Conservation (phyloP, 2,797 vertebrate species). For the Alfaro cultratus region DNA sequence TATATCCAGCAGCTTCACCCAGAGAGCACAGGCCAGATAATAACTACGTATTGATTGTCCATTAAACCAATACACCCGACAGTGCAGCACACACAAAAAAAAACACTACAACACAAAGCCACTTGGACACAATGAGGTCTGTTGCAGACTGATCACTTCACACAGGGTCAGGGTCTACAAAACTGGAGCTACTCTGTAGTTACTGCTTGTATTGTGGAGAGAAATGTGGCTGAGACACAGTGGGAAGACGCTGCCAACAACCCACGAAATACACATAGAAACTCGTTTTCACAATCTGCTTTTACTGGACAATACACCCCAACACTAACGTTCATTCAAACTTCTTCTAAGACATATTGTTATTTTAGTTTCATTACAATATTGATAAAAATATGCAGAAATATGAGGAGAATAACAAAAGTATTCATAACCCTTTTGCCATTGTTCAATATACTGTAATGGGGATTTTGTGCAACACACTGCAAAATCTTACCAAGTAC, state of each 20-base stretch:
- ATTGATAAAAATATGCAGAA: too few species aligned
- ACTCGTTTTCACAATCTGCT: conserved; percentile 36
- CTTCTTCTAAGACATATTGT: background rate
- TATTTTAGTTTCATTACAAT: too few species aligned
- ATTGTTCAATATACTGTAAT: too few species aligned
- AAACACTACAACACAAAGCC: conserved; percentile 51
- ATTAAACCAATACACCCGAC: conserved; percentile 71
- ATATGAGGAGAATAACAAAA: too few species aligned
- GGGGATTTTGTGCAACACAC: too few species aligned
- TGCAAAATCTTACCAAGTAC: too few species aligned
- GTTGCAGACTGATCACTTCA: conserved; percentile 49
- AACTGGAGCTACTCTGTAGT: conserved; percentile 22
- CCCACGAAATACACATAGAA: conserved; percentile 52
- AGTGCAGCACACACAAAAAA: conserved; percentile 34
- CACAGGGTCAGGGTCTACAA: conserved; percentile 23
- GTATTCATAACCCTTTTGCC: too few species aligned
- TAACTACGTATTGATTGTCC: conserved; percentile 82
- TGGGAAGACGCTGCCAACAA: conserved; percentile 23
- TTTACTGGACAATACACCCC: background rate
- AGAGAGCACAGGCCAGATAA: conserved; percentile 71
- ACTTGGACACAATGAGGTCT: conserved; percentile 41
- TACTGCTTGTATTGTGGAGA: conserved; percentile 13
- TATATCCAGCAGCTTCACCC: conserved; percentile 60
- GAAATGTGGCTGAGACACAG: conserved; percentile 30
- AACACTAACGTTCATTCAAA: background rate